Evolutionary conservation across 2,797 vertebrate species (phyloP).

Genomic region (Phrynocephalus forsythii): DNA sequence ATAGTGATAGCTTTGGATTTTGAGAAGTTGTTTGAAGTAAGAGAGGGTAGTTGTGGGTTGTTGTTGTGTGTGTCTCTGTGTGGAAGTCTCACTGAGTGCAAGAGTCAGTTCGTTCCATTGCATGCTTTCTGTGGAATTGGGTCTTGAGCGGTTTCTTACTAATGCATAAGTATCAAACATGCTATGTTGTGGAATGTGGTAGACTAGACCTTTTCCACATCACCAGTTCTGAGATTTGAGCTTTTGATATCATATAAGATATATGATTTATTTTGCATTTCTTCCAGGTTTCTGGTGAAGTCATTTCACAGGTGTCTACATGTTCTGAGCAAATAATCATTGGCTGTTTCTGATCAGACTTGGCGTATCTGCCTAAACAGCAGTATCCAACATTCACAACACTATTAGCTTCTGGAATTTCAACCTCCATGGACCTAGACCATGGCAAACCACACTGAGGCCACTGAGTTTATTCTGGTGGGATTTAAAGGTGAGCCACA

Average conservation of each 20-base stretch:
- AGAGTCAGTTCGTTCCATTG: background rate
- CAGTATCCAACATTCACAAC: background rate
- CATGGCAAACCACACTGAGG: constrained; percentile 58
- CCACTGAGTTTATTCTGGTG: constrained; percentile 60
- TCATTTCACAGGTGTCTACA: background rate
- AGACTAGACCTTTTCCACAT: background rate
- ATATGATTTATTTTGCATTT: background rate
- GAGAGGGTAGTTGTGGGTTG: no score
- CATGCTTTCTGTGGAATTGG: background rate
- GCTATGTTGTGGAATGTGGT: background rate
- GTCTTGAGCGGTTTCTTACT: background rate
- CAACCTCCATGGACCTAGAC: background rate
- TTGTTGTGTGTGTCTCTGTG: no score
- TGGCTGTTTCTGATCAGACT: background rate
- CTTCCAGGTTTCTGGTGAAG: constrained; percentile 12
- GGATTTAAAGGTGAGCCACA: constrained; percentile 47
- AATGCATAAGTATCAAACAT: background rate
- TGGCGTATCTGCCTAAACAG: background rate
- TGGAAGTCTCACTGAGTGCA: no score
- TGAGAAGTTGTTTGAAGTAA: no score
- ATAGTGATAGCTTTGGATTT: no score
- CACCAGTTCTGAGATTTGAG: background rate
- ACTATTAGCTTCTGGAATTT: background rate
- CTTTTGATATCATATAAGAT: background rate
- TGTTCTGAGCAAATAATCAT: background rate